These are phyloP conservation scores for Papilio aristodemus DNA, from an alignment of 1,140 invertebrate species.

Conservation along the genomic window DNA sequence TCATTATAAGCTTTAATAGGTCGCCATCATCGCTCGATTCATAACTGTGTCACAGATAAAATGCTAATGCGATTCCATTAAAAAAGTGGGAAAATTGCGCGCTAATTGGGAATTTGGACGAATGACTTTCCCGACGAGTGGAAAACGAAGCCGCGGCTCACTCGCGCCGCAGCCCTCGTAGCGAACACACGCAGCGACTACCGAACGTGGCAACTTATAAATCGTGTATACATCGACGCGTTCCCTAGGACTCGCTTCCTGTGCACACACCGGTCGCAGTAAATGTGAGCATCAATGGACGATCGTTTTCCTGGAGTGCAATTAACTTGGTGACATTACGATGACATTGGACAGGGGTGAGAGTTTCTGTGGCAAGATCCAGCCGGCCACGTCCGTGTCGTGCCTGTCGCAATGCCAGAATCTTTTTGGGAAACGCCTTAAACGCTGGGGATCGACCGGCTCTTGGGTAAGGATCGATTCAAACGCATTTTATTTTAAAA, in stretches of 20 bases:
- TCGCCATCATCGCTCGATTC: slow-evolving; percentile 27
- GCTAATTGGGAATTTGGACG: slow-evolving; percentile 55
- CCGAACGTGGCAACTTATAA: not conserved
- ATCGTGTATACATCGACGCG: slow-evolving; percentile 27
- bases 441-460: slow-evolving; percentile 85
- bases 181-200: slow-evolving; percentile 52
- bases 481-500: slow-evolving; percentile 6
- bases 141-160: slow-evolving; percentile 56
- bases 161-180: slow-evolving; percentile 51
- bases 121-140: slow-evolving; percentile 62
- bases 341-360: slow-evolving; percentile 74
- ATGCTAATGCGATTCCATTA: slow-evolving; percentile 50
- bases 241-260: slow-evolving; percentile 4
- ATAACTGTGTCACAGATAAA: slow-evolving; percentile 33
- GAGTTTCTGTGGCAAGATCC: slow-evolving; percentile 73
- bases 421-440: slow-evolving; percentile 82
- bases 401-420: slow-evolving; percentile 78
- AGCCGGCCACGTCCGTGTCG: slow-evolving; percentile 76
- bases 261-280: not conserved
- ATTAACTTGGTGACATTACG: slow-evolving; percentile 24
- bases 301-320: slow-evolving; percentile 28
- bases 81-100: slow-evolving; percentile 40
- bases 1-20: slow-evolving; percentile 31
- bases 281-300: slow-evolving; percentile 34
- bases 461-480: slow-evolving; percentile 82